Conservation (phyloP, 1,140 invertebrate genomes). For the Heliconius hermathena region DNA sequence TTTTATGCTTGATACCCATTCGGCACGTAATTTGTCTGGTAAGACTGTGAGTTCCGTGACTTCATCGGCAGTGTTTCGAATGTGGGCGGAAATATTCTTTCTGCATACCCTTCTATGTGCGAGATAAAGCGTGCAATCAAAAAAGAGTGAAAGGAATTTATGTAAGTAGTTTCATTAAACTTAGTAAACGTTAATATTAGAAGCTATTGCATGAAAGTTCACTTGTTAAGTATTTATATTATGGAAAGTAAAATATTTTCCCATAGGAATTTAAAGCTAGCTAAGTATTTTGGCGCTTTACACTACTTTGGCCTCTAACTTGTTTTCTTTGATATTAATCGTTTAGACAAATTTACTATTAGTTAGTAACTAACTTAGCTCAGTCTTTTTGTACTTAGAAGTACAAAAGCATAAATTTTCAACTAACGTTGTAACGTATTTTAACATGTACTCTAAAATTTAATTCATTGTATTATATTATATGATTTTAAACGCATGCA, state of each 20-base stretch:
- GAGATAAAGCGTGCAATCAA: too few species aligned
- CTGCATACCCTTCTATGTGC: too few species aligned
- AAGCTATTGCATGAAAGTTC: background rate
- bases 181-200: background rate
- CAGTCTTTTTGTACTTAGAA: background rate
- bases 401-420: background rate
- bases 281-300: background rate
- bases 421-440: too few species aligned
- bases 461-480: too few species aligned
- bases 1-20: too few species aligned
- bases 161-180: background rate
- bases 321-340: background rate
- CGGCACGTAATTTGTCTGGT: too few species aligned
- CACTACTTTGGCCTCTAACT: background rate
- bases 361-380: background rate
- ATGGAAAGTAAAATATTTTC: background rate
- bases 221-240: background rate
- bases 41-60: too few species aligned
- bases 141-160: too few species aligned
- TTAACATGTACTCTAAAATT: too few species aligned
- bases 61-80: too few species aligned
- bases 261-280: background rate
- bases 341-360: background rate
- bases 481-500: too few species aligned
- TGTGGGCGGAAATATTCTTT: too few species aligned